These are phyloP conservation scores for Geotrupes spiniger DNA, from an alignment of 2,888 invertebrate species.

Conservation along the genomic window DNA sequence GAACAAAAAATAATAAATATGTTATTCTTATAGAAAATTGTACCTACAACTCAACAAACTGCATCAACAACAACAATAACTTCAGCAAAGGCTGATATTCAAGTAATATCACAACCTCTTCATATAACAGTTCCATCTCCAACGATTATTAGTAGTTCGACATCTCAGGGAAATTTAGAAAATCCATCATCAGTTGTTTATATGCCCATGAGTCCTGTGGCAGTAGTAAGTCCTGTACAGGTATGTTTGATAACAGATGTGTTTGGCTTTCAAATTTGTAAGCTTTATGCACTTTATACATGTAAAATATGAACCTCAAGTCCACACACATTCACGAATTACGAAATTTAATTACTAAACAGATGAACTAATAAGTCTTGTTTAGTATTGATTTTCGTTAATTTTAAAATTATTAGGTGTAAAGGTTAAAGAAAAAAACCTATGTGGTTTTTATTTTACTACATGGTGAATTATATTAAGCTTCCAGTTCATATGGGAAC, in stretches of 20 bases:
- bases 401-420: no score
- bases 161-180: constrained; percentile 36
- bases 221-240: constrained; percentile 42
- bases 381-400: no score
- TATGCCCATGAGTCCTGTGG: constrained; percentile 45
- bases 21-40: constrained; percentile 7
- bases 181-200: constrained; percentile 34
- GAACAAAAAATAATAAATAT: no score
- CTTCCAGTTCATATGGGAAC: no score
- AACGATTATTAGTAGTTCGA: constrained; percentile 17
- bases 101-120: constrained; percentile 14
- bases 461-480: no score
- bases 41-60: constrained; percentile 9
- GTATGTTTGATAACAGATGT: constrained; percentile 24
- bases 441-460: no score
- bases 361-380: no score
- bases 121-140: constrained; percentile 15
- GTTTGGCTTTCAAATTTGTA: not conserved
- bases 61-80: constrained; percentile 10
- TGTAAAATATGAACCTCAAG: no score
- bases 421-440: no score
- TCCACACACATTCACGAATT: no score
- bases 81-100: constrained; percentile 9
- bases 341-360: no score
- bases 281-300: no score